Percentiles rank a stretch among this genome's conserved stretches.
phyloP scores from a whole-genome alignment of 1,140 invertebrate species.

The Acyrthosiphon pisum region DNA sequence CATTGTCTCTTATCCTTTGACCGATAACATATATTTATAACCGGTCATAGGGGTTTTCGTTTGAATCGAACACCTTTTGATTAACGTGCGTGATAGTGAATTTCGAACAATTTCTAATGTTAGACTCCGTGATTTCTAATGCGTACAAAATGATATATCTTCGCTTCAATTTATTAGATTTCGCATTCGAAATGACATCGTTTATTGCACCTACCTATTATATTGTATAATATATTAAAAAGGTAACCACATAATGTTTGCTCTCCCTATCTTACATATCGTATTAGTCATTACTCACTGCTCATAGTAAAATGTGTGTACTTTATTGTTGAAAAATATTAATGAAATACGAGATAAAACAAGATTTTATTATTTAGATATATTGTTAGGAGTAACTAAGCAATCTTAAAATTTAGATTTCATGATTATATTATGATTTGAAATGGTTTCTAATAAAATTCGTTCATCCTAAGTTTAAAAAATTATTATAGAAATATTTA shows the following conservation, averaged over 20 bases:
- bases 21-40: not conserved
- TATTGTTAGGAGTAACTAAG: not conserved
- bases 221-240: too few relatives aligned
- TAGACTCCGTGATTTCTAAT: not conserved
- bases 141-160: not conserved
- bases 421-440: too few relatives aligned
- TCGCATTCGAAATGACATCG: not conserved
- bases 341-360: not conserved
- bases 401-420: not conserved
- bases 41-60: not conserved
- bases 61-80: not conserved
- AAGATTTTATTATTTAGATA: not conserved
- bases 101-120: not conserved
- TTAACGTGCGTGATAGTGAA: not conserved
- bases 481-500: too few relatives aligned
- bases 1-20: not conserved
- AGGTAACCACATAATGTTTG: too few relatives aligned
- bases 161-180: not conserved
- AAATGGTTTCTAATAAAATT: too few relatives aligned
- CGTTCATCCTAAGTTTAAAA: too few relatives aligned
- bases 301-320: not conserved
- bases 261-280: too few relatives aligned
- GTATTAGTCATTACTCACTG: not conserved
- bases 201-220: not conserved
- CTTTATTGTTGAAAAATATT: not conserved